phyloP scores from a whole-genome alignment of 2,888 invertebrate species.

The Lasioglossum villosulum region DNA sequence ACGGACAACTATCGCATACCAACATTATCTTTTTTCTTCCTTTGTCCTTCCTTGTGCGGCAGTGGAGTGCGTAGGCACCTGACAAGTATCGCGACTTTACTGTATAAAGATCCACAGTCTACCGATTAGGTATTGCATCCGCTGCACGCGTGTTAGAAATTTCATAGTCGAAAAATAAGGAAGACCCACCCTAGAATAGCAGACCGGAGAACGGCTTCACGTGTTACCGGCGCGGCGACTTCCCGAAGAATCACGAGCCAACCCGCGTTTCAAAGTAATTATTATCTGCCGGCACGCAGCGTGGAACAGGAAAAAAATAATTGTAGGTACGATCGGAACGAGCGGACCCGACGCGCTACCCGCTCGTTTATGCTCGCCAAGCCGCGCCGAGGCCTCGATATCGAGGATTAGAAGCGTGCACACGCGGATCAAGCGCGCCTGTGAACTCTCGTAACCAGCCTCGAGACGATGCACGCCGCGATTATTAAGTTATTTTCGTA shows the following conservation, averaged over 20 bases:
- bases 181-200: not conserved
- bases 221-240: slow-evolving; percentile 35
- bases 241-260: slow-evolving; percentile 58
- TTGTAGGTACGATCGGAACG: slow-evolving; percentile 47
- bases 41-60: too few relatives aligned
- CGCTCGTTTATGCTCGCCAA: slow-evolving; percentile 20
- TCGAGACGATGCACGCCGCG: not conserved
- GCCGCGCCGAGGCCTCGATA: slow-evolving; percentile 21
- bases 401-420: slow-evolving; percentile 28
- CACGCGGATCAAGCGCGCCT: not conserved
- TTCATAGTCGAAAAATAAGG: not conserved
- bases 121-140: too few relatives aligned
- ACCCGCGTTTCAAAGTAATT: slow-evolving; percentile 53
- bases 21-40: too few relatives aligned
- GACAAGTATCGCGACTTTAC: too few relatives aligned
- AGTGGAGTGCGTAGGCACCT: too few relatives aligned
- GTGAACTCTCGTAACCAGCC: not conserved
- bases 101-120: too few relatives aligned
- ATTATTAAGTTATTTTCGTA: not conserved
- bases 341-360: slow-evolving; percentile 18
- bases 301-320: slow-evolving; percentile 44
- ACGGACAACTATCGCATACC: too few relatives aligned
- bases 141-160: not conserved
- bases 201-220: slow-evolving; percentile 10
- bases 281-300: slow-evolving; percentile 57